Conservation (phyloP, 2,888 invertebrate species). For the Beris chalybata region DNA sequence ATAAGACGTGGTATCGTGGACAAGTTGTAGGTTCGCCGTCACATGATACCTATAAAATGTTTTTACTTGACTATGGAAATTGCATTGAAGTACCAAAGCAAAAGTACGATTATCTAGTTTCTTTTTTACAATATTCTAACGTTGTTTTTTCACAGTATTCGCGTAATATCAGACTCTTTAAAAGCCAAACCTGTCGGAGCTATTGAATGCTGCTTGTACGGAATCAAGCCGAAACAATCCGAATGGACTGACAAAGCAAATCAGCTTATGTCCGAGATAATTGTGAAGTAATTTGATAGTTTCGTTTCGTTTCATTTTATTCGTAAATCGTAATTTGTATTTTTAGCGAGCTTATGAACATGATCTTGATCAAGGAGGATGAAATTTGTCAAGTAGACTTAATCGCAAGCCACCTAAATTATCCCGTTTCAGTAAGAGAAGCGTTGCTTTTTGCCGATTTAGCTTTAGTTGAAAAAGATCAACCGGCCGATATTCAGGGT, state of each 20-base stretch:
- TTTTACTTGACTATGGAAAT: slow-evolving; percentile 68
- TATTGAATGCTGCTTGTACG: slow-evolving; percentile 62
- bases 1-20: slow-evolving; percentile 67
- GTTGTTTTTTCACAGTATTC: slow-evolving; percentile 54
- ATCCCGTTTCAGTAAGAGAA: slow-evolving; percentile 54
- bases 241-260: slow-evolving; percentile 62
- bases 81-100: slow-evolving; percentile 57
- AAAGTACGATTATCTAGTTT: slow-evolving; percentile 54
- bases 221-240: slow-evolving; percentile 59
- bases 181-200: slow-evolving; percentile 60
- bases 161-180: slow-evolving; percentile 57
- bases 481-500: background rate
- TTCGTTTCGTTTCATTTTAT: background rate
- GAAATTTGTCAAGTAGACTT: slow-evolving; percentile 56
- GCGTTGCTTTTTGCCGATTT: slow-evolving; percentile 53
- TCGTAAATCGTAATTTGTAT: slow-evolving; percentile 20
- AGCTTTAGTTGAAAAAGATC: slow-evolving; percentile 41
- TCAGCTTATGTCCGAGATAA: slow-evolving; percentile 61
- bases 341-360: slow-evolving; percentile 44
- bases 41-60: slow-evolving; percentile 58
- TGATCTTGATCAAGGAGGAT: slow-evolving; percentile 44
- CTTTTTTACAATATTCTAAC: background rate
- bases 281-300: slow-evolving; percentile 60
- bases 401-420: slow-evolving; percentile 45
- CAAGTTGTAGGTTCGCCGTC: slow-evolving; percentile 45